Conservation (phyloP, 2,113 vertebrate genomes). For the Cyrtonyx montezumae region DNA sequence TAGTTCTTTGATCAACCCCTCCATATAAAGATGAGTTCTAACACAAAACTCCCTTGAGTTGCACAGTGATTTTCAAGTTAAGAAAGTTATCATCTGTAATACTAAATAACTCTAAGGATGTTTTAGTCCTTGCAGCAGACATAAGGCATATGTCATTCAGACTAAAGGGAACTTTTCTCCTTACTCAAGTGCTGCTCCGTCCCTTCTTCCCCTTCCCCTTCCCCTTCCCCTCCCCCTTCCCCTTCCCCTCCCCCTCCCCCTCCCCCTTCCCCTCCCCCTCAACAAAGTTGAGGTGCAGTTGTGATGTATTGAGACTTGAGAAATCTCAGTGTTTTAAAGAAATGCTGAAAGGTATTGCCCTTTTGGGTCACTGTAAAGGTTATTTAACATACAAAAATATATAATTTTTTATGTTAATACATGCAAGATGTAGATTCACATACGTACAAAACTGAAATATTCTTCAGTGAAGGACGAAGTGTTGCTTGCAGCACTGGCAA, state of each 20-base stretch:
- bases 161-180: background rate
- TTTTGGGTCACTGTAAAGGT: background rate
- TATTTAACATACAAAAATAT: background rate
- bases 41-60: background rate
- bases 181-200: background rate
- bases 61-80: background rate
- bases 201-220: no score
- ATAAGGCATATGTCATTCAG: background rate
- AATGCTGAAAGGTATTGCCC: background rate
- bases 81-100: background rate
- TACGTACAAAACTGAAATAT: fast-evolving
- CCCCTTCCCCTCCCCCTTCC: no score
- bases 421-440: background rate
- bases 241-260: no score
- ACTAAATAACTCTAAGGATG: constrained; percentile 19
- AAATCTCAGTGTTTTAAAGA: background rate
- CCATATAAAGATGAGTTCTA: background rate
- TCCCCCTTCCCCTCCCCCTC: no score
- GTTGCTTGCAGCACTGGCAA: background rate
- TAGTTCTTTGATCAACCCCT: constrained; percentile 27
- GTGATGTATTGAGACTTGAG: background rate
- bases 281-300: no score
- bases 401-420: fast-evolving
- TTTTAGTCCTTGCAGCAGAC: background rate
- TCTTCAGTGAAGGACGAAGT: background rate